Conservation (phyloP, 92 coral and sea anemone genomes). For the Palythoa heliodiscus region DNA sequence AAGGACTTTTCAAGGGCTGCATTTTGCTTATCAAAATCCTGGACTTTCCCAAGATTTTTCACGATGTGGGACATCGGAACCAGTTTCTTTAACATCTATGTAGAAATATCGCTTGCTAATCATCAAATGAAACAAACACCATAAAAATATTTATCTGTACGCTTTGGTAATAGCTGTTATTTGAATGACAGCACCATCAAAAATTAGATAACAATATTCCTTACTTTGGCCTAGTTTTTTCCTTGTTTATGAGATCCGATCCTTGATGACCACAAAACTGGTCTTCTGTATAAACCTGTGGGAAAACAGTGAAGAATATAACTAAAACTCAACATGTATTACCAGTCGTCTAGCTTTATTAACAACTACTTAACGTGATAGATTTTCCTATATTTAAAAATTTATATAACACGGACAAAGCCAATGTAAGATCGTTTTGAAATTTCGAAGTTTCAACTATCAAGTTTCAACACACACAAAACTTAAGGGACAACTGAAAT, state of each 20-base stretch:
- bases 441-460: neutral
- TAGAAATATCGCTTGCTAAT: too few relatives aligned
- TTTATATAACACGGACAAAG: too few relatives aligned
- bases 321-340: neutral
- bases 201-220: neutral
- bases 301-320: neutral
- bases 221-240: constrained; percentile 80
- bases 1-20: too few relatives aligned
- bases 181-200: neutral
- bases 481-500: too few relatives aligned
- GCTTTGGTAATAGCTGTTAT: neutral
- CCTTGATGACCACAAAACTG: constrained; percentile 99
- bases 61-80: too few relatives aligned
- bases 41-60: too few relatives aligned
- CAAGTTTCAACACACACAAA: neutral
- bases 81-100: too few relatives aligned
- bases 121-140: too few relatives aligned
- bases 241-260: constrained; percentile 84
- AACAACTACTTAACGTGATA: neutral
- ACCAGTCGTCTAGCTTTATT: neutral
- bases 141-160: too few relatives aligned
- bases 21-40: too few relatives aligned
- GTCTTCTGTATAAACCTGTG: constrained; percentile 90
- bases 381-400: too few relatives aligned
- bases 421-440: too few relatives aligned